Percentiles rank a stretch among this genome's conserved stretches.
These are phyloP conservation scores for Gnathonemus longibarbis DNA, from an alignment of 2,113 vertebrate species.

Conservation along the genomic window DNA sequence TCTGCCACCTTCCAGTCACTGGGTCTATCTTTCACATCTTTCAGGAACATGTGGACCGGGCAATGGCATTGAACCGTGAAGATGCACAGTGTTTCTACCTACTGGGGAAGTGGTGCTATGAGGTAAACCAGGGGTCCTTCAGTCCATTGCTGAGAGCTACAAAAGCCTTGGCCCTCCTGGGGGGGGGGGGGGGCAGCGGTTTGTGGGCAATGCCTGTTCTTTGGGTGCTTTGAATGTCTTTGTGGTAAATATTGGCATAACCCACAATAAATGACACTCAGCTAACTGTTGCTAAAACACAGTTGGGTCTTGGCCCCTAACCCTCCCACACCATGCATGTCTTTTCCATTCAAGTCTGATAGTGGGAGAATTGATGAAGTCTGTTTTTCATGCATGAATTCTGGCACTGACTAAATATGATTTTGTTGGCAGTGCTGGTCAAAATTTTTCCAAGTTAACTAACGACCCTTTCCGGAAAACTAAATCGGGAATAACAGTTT, in stretches of 20 bases:
- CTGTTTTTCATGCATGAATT: constrained; percentile 8
- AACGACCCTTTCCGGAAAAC: neutral
- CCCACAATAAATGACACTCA: neutral
- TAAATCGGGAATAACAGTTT: neutral
- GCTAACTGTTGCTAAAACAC: neutral
- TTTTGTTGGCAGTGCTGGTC: constrained; percentile 4
- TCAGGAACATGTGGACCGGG: constrained; percentile 60
- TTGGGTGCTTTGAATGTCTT: constrained; percentile 25
- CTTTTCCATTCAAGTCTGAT: neutral
- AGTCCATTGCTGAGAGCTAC: neutral
- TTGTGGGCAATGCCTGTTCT: constrained; percentile 25
- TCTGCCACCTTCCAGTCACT: neutral
- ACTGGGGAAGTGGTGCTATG: constrained; percentile 62
- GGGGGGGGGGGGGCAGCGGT: no score
- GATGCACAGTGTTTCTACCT: constrained; percentile 60
- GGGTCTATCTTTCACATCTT: neutral
- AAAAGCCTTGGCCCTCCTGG: neutral
- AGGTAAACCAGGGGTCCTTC: constrained; percentile 42
- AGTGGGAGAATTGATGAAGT: neutral
- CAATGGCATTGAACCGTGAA: constrained; percentile 45
- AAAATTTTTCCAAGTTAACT: neutral
- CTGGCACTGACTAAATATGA: neutral
- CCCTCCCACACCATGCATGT: neutral
- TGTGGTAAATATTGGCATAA: neutral
- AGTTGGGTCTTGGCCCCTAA: neutral